Conservation (phyloP, 2,888 invertebrate genomes). For the Caprella mutica region DNA sequence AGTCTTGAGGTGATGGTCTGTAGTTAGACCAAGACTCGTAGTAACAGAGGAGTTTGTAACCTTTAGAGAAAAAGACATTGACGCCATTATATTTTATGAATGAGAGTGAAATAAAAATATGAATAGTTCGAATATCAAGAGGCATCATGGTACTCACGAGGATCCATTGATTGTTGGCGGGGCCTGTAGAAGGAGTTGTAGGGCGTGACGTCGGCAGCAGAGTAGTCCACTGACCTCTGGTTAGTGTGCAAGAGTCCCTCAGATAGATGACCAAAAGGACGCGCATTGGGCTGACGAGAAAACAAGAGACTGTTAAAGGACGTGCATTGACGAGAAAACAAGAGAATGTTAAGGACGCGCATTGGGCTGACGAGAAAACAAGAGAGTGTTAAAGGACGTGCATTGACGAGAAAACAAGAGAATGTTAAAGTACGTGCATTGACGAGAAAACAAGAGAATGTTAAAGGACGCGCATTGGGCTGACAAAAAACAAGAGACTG, state of each 20-base stretch:
- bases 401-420: too few species aligned
- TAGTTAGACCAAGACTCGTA: conserved; percentile 39
- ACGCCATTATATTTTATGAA: not conserved
- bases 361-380: too few species aligned
- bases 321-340: too few species aligned
- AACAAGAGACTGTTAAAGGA: too few species aligned
- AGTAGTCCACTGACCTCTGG: not conserved
- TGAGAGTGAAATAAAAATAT: not conserved
- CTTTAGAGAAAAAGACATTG: conserved; percentile 8
- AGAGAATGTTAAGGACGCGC: too few species aligned
- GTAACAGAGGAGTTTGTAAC: conserved; percentile 38
- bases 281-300: conserved; percentile 18
- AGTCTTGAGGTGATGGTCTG: conserved; percentile 38
- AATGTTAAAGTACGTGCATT: too few species aligned
- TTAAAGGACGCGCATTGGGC: too few species aligned
- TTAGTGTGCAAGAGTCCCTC: conserved; percentile 6
- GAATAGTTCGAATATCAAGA: not conserved
- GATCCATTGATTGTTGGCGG: not conserved
- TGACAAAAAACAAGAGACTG: too few species aligned
- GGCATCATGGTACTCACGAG: not conserved
- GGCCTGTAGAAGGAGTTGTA: conserved; percentile 2
- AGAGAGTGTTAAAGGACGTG: too few species aligned
- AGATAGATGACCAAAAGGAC: conserved; percentile 21
- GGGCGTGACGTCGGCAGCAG: not conserved
- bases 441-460: too few species aligned